phyloP scores from a whole-genome alignment of 2,888 invertebrate species.

The Harpalus rubripes region DNA sequence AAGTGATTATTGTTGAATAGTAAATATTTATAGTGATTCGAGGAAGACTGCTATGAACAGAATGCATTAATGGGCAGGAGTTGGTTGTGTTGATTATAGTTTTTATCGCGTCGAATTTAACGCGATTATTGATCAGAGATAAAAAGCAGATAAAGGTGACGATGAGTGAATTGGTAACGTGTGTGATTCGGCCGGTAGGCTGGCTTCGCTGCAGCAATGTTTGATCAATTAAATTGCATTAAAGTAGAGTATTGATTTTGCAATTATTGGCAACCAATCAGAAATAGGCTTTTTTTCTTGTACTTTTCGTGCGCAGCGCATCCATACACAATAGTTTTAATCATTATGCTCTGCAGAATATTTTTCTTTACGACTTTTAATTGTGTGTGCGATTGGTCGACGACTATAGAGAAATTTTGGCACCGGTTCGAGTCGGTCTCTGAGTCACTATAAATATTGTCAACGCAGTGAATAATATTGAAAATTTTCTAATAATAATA shows the following conservation, averaged over 20 bases:
- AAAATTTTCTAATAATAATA: slow-evolving; percentile 49
- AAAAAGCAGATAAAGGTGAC: slow-evolving; percentile 52
- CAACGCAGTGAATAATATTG: slow-evolving; percentile 57
- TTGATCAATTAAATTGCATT: slow-evolving; percentile 76
- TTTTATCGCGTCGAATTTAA: slow-evolving; percentile 44
- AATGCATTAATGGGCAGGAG: slow-evolving; percentile 21
- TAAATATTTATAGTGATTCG: slow-evolving; percentile 13
- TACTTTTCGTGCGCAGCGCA: slow-evolving; percentile 68
- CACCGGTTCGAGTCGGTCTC: slow-evolving; percentile 36
- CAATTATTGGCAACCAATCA: slow-evolving; percentile 79
- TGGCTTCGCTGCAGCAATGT: slow-evolving; percentile 57
- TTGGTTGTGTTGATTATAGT: slow-evolving; percentile 27
- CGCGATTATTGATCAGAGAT: slow-evolving; percentile 57
- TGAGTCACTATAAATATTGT: slow-evolving; percentile 55
- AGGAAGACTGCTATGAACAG: neutral
- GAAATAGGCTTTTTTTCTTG: slow-evolving; percentile 75
- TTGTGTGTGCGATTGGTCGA: slow-evolving; percentile 30
- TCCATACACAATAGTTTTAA: slow-evolving; percentile 56
- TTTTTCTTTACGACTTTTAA: slow-evolving; percentile 49
- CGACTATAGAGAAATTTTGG: slow-evolving; percentile 39
- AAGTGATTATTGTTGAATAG: slow-evolving; percentile 26
- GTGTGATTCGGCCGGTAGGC: slow-evolving; percentile 49
- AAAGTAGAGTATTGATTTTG: slow-evolving; percentile 77
- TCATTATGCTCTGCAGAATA: slow-evolving; percentile 41
- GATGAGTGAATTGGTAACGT: slow-evolving; percentile 39